A percentile compares a stretch with the other conserved stretches of the same genome.
phyloP scores from a whole-genome alignment of 2,888 invertebrate genomes.

The Siphonodentalium dalli region DNA sequence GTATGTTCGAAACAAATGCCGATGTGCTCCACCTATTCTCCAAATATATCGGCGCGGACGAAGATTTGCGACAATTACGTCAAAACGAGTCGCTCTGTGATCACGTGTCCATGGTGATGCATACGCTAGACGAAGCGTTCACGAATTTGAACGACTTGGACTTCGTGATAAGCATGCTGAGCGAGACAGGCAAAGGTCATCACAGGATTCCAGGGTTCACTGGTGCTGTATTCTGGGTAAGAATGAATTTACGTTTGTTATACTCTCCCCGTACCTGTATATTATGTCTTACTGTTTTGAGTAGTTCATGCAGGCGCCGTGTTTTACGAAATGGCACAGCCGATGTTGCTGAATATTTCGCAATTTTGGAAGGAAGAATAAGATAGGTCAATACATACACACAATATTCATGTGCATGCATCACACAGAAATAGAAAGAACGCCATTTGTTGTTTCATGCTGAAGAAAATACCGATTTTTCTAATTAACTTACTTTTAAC shows the following conservation, averaged over 20 bases:
- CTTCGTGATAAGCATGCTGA: conserved; percentile 81
- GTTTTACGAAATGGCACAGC: too few relatives aligned
- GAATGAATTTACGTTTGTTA: conserved; percentile 14
- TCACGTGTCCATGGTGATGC: conserved; percentile 89
- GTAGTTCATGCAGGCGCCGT: too few relatives aligned
- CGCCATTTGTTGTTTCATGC: too few relatives aligned
- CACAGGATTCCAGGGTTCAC: conserved; percentile 84
- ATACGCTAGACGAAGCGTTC: conserved; percentile 87
- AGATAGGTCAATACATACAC: too few relatives aligned
- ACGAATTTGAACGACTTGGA: conserved; percentile 87
- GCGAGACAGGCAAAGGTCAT: conserved; percentile 84
- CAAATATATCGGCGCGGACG: conserved; percentile 27
- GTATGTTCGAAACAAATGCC: conserved; percentile 45
- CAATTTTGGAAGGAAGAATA: too few relatives aligned
- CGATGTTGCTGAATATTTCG: too few relatives aligned
- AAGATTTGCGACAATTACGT: conserved; percentile 79
- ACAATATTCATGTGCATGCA: too few relatives aligned
- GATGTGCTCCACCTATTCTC: conserved; percentile 36
- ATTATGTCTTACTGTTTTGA: background rate
- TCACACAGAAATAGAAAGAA: too few relatives aligned
- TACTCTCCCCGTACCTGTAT: background rate
- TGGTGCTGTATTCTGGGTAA: conserved; percentile 87
- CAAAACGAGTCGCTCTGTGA: conserved; percentile 83
- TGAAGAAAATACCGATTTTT: too few relatives aligned
- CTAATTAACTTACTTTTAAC: too few relatives aligned